Percentiles rank a stretch among this genome's conserved stretches.
These are phyloP conservation scores for Peromyscus eremicus DNA, from an alignment of 2,797 vertebrate species.

Conservation along the genomic window DNA sequence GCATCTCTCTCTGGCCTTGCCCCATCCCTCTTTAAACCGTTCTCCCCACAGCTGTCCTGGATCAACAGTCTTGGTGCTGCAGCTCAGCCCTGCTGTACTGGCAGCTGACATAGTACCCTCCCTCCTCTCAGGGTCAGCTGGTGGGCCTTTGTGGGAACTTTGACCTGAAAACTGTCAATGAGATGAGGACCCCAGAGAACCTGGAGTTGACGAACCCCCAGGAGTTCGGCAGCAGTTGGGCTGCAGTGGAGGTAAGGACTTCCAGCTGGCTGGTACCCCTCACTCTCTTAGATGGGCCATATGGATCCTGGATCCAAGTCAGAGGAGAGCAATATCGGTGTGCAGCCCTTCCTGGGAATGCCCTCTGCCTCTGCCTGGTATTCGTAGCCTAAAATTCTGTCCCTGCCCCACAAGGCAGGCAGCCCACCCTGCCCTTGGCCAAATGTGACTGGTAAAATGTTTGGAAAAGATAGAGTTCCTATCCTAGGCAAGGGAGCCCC, in stretches of 20 bases:
- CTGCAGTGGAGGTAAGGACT: constrained; percentile 90
- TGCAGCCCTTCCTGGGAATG: not conserved
- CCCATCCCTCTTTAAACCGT: not conserved
- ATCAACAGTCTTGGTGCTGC: not conserved
- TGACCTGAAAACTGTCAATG: constrained; percentile 96
- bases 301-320: not conserved
- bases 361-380: not conserved
- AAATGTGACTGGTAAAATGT: not conserved
- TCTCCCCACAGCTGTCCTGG: not conserved
- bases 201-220: constrained; percentile 95
- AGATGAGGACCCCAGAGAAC: constrained; percentile 97
- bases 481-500: not conserved
- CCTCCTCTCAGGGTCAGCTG: constrained; percentile 91
- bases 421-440: not conserved
- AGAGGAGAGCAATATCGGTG: not conserved
- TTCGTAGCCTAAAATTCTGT: not conserved
- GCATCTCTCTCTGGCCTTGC: not conserved
- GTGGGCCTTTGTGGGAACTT: constrained; percentile 97
- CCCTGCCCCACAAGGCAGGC: not conserved
- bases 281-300: not conserved
- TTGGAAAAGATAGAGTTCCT: not conserved
- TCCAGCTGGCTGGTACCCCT: not conserved
- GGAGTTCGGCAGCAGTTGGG: constrained; percentile 98
- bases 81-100: not conserved
- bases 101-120: not conserved